phyloP scores from a whole-genome alignment of 2,113 vertebrate genomes.

The Leucoraja erinaceus region DNA sequence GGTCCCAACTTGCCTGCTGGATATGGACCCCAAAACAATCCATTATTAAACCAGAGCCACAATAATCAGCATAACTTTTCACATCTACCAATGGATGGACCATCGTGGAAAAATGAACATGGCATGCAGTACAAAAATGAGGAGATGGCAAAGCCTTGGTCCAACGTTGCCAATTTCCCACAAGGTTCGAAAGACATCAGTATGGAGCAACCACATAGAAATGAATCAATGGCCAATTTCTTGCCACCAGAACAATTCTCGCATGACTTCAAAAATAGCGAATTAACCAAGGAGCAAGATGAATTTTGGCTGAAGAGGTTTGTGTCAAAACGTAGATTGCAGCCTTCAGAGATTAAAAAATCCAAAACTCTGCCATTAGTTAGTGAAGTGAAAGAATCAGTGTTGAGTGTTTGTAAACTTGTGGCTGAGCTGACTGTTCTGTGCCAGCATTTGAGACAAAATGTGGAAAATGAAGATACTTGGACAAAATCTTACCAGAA shows the following conservation, averaged over 20 bases:
- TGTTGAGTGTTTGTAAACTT: conserved; percentile 53
- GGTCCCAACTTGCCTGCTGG: not conserved
- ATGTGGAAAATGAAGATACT: conserved; percentile 47
- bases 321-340: not conserved
- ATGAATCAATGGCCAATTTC: not conserved
- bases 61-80: conserved; percentile 1
- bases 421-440: conserved; percentile 55
- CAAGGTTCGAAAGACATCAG: not conserved
- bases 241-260: not conserved
- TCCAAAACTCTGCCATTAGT: not conserved
- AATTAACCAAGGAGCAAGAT: not conserved
- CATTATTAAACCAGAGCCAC: not conserved
- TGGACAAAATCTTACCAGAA: conserved; percentile 52
- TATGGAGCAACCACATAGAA: not conserved
- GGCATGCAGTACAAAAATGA: not conserved
- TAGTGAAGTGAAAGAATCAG: conserved; percentile 46
- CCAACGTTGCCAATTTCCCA: not conserved
- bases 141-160: not conserved
- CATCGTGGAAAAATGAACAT: not conserved
- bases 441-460: conserved; percentile 52
- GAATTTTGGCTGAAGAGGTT: conserved; percentile 2
- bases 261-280: not conserved
- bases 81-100: not conserved
- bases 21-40: not conserved
- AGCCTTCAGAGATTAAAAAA: not conserved